Base-by-base conservation (phyloP, 2,113 vertebrate species). In the Glaucidium brasilianum region DNA sequence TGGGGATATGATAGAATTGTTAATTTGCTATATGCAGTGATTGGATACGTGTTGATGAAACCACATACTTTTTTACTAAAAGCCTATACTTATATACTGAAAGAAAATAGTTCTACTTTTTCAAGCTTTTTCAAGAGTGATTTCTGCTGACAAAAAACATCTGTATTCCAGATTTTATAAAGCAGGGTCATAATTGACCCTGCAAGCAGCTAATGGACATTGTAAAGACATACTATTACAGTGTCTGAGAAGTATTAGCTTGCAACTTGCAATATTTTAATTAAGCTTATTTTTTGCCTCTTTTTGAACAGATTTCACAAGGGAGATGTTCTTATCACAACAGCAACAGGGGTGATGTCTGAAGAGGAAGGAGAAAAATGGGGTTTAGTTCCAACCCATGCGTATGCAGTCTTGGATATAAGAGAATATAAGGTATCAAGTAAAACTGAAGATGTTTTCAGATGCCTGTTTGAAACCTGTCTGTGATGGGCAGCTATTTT, bases 381-480 rank as follows among this genome's bases (percentile, higher is more conserved):
- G 99, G 99, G 99, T 56, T 98, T 99, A 88, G 99, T 99, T 95
- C 99, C 99, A 56, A 99, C 99, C 34, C 99, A 99, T 34, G 99
- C 99, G 2, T 99, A 99, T 34, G 99, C 99, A 47, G 99, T 99
- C 85, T 95, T 99, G 83, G 99, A 99, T 94, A 99, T 99, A 97
- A 98, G 99, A 97, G 99, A 99, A 74, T 98, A 99, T 94, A 99
- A 99, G 99, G 99, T 99, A 86, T 90, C 71, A 41, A 47, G 0
- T 59, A 39, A 72, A 90, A 80, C 26, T 20, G 22, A 45, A 52
- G 39, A 2, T 95, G 34, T 85, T 67, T 74, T 89, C 49, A 26
- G 41, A 21, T 29, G 39, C n/a, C 58, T 93, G 37, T 77, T 78
- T 85, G 52, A 55, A 86, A 69, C 26, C 29, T 39, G 41, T 56